Conservation (phyloP, 2,797 vertebrate species). For the Myoxocephalus aenaeus region DNA sequence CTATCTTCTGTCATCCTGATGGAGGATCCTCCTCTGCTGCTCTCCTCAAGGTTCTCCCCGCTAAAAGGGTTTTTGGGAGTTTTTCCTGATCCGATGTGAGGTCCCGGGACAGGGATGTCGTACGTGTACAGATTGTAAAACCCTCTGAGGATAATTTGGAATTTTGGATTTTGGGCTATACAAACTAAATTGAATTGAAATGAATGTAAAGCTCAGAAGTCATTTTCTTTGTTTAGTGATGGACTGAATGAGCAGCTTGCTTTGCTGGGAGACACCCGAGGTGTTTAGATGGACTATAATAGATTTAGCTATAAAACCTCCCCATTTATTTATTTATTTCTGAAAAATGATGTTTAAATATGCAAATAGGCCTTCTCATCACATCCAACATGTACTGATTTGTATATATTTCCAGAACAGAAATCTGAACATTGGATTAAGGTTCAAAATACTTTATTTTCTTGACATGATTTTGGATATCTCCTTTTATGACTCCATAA, state of each 20-base stretch:
- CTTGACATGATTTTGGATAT: neutral
- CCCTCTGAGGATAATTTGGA: too few species aligned
- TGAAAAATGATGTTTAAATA: neutral
- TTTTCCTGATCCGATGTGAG: too few species aligned
- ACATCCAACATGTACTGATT: neutral
- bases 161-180: too few species aligned
- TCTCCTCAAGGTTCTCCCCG: too few species aligned
- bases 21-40: too few species aligned
- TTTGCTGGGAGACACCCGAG: neutral
- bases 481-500: neutral
- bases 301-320: neutral
- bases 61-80: too few species aligned
- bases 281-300: neutral
- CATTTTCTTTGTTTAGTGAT: neutral
- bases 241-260: neutral
- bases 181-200: too few species aligned
- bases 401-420: neutral
- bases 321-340: neutral
- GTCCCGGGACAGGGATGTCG: too few species aligned
- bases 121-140: too few species aligned
- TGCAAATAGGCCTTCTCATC: neutral
- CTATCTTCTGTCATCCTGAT: too few species aligned
- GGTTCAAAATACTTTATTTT: neutral
- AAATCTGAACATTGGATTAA: neutral
- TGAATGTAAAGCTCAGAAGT: neutral